Evolutionary conservation across 2,888 invertebrate genomes (phyloP).

Genomic region (Anagyrus pseudococci): DNA sequence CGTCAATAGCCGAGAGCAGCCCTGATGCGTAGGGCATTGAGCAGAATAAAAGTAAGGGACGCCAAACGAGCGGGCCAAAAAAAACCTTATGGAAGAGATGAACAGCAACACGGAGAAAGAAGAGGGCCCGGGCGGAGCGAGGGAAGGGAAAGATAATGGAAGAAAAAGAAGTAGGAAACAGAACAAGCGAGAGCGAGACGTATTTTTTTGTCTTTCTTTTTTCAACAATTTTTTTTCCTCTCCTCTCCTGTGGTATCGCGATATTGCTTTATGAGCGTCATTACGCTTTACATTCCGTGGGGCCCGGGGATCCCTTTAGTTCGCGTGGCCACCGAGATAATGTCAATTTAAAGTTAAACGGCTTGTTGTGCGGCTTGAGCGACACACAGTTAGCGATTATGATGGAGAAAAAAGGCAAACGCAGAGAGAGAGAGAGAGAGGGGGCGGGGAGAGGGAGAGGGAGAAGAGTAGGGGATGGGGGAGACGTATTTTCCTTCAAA

Average conservation of each 20-base stretch:
- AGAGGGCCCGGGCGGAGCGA: background rate
- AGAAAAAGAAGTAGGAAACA: conserved; percentile 28
- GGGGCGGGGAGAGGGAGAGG: background rate
- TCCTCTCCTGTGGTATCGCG: conserved; percentile 20
- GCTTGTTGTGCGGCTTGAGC: conserved; percentile 22
- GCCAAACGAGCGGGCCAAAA: too few species aligned
- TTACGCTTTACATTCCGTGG: conserved; percentile 29
- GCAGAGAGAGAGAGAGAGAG: background rate
- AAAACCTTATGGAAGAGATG: too few species aligned
- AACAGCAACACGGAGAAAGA: background rate
- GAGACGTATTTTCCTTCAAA: background rate
- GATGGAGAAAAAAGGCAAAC: conserved; percentile 6
- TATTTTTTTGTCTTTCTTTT: conserved; percentile 19
- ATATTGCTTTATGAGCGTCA: conserved; percentile 37
- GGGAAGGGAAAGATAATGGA: conserved; percentile 3
- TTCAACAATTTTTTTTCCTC: background rate
- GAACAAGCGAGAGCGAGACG: conserved; percentile 26
- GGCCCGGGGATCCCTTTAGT: background rate
- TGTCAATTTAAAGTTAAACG: conserved; percentile 29
- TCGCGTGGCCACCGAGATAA: conserved; percentile 3
- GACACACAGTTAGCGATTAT: conserved; percentile 10
- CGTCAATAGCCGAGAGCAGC: too few species aligned
- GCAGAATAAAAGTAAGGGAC: too few species aligned
- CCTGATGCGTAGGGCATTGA: too few species aligned
- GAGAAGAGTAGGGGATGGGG: too few species aligned